Base-by-base conservation (phyloP, 2,888 invertebrate genomes). In the Emmelina monodactyla region DNA sequence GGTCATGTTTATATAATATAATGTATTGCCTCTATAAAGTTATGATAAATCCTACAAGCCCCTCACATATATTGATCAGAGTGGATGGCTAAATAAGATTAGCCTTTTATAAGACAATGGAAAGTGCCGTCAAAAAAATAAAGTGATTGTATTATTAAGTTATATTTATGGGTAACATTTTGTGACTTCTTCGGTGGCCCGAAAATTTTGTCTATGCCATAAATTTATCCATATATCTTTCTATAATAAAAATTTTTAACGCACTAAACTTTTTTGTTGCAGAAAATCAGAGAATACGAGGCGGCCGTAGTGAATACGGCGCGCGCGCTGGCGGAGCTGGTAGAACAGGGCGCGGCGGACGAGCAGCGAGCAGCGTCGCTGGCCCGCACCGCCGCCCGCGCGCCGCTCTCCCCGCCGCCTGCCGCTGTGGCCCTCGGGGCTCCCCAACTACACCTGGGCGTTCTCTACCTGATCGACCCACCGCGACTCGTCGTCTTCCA, bases 391-490 rank as follows among this genome's bases (percentile, higher is more conserved):
- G 72, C 70, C n/a, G 69, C 71, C 4, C 63, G 67, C 35, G 66
- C 70, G 0, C 69, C 67, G 0, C 62, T 80, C 14, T 51, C 57
- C 1, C 70, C 78, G 4, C 60, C 76, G 1, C 72, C 73, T 32
- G 69, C 72, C 16, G 79, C 81, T 35, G 71, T 79, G 14, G 81
- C 80, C 0, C 66, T 79, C 7, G 80, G 79, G 35, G 73, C 83
- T 5, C 81, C 82, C 7, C 72, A 80, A 35, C 62, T 83, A 12
- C 73, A 82, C 41, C 70, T 81, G 10, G 70, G 78, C 37, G 68
- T 82, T 15, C 62, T 78, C n/a, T 76, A 61, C 54, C 59, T 83
- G 37, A 56, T 68, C 47, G 60, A 73, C 38, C 62, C 71, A 25
- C 56, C 66, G 34, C 55, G 60, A 35, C 69, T 73, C 33, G 60